A percentile compares a stretch with the other conserved stretches of the same genome.
Conservation (phyloP, 2,888 invertebrate species). For the Tachina fera region DNA sequence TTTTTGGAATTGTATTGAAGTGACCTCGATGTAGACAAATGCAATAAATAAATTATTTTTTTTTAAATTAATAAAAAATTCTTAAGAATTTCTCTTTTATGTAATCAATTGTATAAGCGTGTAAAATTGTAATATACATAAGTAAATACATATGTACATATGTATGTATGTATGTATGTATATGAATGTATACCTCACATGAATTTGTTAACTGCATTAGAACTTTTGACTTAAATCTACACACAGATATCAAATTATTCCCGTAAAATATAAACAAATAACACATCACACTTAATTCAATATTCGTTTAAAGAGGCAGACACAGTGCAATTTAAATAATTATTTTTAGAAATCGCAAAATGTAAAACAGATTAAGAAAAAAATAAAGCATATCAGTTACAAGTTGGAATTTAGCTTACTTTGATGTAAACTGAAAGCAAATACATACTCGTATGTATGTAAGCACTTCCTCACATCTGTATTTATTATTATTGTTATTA, state of each 20-base stretch:
- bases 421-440: background rate
- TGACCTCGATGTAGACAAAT: too few relatives aligned
- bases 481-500: too few relatives aligned
- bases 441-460: background rate
- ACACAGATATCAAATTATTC: background rate
- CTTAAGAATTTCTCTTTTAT: too few relatives aligned
- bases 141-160: too few relatives aligned
- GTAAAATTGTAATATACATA: too few relatives aligned
- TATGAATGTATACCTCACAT: too few relatives aligned
- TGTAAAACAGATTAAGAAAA: background rate
- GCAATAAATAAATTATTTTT: too few relatives aligned
- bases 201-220: background rate
- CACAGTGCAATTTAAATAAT: background rate
- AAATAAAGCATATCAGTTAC: constrained; percentile 22
- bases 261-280: background rate
- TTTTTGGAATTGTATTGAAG: too few relatives aligned
- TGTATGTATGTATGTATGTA: too few relatives aligned
- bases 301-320: background rate
- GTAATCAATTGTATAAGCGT: too few relatives aligned
- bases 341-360: background rate
- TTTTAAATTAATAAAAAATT: too few relatives aligned
- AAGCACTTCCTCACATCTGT: background rate
- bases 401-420: background rate
- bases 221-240: constrained; percentile 1
- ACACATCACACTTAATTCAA: background rate